Percentiles rank a stretch among this genome's conserved stretches.
Conservation (phyloP, 2,888 invertebrate species). For the Hyposoter dolosus region DNA sequence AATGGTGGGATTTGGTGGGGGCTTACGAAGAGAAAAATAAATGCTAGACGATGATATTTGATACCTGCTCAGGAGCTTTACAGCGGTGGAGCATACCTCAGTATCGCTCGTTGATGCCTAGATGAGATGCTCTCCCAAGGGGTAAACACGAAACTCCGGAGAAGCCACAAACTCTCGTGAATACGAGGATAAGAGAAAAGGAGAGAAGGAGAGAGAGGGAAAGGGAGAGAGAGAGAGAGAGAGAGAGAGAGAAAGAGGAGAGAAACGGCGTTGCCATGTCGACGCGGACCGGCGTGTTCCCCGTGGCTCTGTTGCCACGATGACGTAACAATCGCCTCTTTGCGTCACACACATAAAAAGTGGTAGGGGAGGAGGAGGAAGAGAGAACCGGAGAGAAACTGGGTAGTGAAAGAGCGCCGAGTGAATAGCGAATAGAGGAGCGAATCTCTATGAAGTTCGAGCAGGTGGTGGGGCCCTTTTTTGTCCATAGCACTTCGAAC, state of each 20-base stretch:
- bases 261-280: conserved; percentile 81
- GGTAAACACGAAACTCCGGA: conserved; percentile 71
- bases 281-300: conserved; percentile 73
- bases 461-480: conserved; percentile 30
- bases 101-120: conserved; percentile 31
- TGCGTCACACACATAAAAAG: conserved; percentile 77
- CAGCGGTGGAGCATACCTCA: background rate
- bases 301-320: conserved; percentile 75
- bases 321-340: conserved; percentile 82
- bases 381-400: background rate
- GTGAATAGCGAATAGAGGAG: conserved; percentile 37
- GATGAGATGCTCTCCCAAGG: conserved; percentile 70
- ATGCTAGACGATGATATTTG: conserved; percentile 48
- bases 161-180: conserved; percentile 47
- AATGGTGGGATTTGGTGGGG: background rate
- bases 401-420: conserved; percentile 35
- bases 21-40: background rate
- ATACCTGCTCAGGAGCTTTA: conserved; percentile 52
- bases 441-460: conserved; percentile 22
- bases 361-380: background rate
- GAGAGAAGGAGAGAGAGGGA: conserved; percentile 61
- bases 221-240: conserved; percentile 69
- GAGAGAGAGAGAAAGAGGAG: conserved; percentile 58
- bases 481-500: background rate
- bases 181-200: conserved; percentile 43